These are phyloP conservation scores for Piscicola geometra DNA, from an alignment of 2,888 invertebrate species.

Conservation along the genomic window DNA sequence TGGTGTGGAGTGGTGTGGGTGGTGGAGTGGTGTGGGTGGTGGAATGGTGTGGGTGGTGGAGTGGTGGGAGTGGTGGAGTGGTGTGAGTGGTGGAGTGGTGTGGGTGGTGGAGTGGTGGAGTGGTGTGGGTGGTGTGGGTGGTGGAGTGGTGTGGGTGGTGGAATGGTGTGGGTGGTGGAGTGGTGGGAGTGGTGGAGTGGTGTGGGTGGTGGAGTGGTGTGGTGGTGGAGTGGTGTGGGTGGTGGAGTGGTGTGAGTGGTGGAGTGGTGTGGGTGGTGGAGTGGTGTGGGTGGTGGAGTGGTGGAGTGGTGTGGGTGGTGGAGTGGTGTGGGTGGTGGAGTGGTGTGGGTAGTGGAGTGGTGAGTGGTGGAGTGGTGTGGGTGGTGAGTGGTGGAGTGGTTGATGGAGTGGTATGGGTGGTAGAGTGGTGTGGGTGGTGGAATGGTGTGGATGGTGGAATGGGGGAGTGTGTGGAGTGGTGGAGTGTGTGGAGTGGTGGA, in stretches of 20 bases:
- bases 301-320: not conserved
- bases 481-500: not conserved
- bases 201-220: not conserved
- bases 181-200: no score
- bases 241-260: not conserved
- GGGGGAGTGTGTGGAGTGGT: conserved; percentile 3
- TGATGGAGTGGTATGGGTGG: not conserved
- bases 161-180: not conserved
- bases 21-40: not conserved
- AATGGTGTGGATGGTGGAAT: not conserved
- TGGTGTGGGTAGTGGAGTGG: not conserved
- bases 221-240: not conserved
- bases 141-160: not conserved
- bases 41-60: not conserved
- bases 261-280: not conserved
- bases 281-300: not conserved
- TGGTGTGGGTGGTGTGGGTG: no score
- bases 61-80: no score
- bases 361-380: not conserved
- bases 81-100: no score
- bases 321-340: not conserved
- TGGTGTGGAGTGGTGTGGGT: no score
- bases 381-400: not conserved
- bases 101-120: not conserved
- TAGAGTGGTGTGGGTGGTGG: not conserved